These are phyloP conservation scores for Mesoclemmys tuberculata DNA, from an alignment of 2,113 vertebrate species.

Conservation along the genomic window DNA sequence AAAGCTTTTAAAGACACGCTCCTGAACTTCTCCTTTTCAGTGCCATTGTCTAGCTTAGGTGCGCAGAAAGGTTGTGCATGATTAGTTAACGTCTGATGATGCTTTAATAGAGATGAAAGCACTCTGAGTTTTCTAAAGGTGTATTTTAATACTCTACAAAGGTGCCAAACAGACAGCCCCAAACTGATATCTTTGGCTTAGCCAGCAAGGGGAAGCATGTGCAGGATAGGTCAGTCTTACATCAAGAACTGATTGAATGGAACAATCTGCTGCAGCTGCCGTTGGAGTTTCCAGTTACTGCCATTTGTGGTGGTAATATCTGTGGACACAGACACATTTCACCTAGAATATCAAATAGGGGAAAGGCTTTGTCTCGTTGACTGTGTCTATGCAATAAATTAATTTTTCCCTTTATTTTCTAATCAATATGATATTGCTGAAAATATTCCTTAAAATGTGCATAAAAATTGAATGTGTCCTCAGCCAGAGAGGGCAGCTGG, in stretches of 20 bases:
- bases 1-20: slow-evolving; percentile 45
- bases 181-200: background rate
- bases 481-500: slow-evolving; percentile 30
- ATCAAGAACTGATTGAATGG: no score
- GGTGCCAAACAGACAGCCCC: slow-evolving; percentile 11
- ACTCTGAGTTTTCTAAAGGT: slow-evolving; percentile 5
- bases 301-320: background rate
- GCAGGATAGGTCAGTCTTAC: background rate
- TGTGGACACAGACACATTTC: background rate
- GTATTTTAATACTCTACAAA: background rate
- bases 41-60: background rate
- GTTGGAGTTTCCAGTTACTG: background rate
- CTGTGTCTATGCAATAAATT: background rate
- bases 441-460: background rate
- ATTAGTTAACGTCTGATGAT: slow-evolving; percentile 12
- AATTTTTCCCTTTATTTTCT: background rate
- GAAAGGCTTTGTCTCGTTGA: background rate
- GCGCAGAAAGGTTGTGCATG: slow-evolving; percentile 39
- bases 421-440: background rate
- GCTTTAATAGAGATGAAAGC: slow-evolving; percentile 11
- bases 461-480: slow-evolving; percentile 3
- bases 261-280: background rate
- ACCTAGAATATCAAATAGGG: background rate
- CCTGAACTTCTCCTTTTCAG: slow-evolving; percentile 35
- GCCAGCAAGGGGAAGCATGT: background rate